A percentile compares a stretch with the other conserved stretches of the same genome.
These are phyloP conservation scores for Centropus unirufus DNA, from an alignment of 2,113 vertebrate species.

Conservation along the genomic window DNA sequence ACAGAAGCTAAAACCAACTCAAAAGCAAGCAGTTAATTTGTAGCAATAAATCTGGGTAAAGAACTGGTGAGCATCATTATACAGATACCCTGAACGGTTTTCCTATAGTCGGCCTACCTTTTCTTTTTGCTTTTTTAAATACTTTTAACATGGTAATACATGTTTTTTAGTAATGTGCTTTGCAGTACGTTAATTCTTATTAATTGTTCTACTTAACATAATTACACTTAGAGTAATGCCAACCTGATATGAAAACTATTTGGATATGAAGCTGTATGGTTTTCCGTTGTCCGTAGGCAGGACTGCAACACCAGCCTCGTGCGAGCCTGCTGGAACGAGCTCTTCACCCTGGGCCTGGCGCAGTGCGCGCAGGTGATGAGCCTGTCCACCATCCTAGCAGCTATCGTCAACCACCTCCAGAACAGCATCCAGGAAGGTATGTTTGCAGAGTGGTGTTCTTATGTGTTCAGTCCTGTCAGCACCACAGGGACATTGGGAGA, in stretches of 20 bases:
- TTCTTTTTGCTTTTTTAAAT: background rate
- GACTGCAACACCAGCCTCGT: conserved; percentile 95
- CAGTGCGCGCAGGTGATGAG: conserved; percentile 98
- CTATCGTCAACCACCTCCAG: conserved; percentile 97
- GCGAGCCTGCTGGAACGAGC: conserved; percentile 96
- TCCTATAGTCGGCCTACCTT: background rate
- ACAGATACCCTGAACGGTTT: background rate
- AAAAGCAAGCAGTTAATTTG: conserved; percentile 1
- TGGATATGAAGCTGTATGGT: background rate
- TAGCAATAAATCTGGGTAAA: background rate
- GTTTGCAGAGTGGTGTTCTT: background rate
- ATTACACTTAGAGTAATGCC: background rate
- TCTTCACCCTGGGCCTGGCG: conserved; percentile 95
- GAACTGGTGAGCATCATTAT: background rate
- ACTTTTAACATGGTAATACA: background rate
- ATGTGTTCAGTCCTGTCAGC: background rate
- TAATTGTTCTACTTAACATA: background rate
- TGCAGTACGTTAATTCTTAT: background rate
- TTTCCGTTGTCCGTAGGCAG: conserved; percentile 79
- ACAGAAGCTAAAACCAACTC: background rate
- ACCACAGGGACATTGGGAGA: background rate
- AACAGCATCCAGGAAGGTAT: conserved; percentile 96
- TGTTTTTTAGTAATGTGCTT: background rate
- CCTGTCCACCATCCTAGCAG: conserved; percentile 94
- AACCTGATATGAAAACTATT: background rate